Evolutionary conservation across 2,113 vertebrate genomes (phyloP).

Genomic region (Podarcis muralis): DNA sequence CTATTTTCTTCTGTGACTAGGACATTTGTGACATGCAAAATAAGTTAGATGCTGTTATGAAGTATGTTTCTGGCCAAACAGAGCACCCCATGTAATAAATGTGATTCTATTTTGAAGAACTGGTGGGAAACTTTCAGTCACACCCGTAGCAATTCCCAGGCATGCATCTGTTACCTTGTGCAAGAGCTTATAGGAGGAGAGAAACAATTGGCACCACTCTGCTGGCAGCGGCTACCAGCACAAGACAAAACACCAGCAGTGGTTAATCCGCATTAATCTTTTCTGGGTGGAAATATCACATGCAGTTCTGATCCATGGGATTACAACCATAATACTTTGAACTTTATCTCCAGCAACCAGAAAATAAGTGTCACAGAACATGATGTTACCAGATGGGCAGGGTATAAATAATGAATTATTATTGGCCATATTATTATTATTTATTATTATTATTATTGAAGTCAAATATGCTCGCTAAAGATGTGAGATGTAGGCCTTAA

Average conservation of each 20-base stretch:
- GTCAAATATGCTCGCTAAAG: neutral
- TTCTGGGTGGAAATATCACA: neutral
- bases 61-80: slow-evolving; percentile 8
- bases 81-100: neutral
- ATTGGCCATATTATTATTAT: too few relatives aligned
- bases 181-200: neutral
- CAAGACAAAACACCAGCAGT: neutral
- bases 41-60: neutral
- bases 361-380: neutral
- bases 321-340: neutral
- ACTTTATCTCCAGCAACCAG: neutral
- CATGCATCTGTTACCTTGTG: neutral
- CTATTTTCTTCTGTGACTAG: neutral
- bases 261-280: neutral
- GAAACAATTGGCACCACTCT: neutral
- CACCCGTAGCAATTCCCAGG: neutral
- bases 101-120: neutral
- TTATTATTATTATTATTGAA: neutral
- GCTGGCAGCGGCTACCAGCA: neutral
- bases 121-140: neutral
- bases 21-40: neutral
- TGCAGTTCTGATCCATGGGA: neutral
- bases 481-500: neutral
- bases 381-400: neutral
- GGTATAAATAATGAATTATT: too few relatives aligned